phyloP scores from a whole-genome alignment of 2,797 vertebrate genomes.

The Chromobotia macracanthus region DNA sequence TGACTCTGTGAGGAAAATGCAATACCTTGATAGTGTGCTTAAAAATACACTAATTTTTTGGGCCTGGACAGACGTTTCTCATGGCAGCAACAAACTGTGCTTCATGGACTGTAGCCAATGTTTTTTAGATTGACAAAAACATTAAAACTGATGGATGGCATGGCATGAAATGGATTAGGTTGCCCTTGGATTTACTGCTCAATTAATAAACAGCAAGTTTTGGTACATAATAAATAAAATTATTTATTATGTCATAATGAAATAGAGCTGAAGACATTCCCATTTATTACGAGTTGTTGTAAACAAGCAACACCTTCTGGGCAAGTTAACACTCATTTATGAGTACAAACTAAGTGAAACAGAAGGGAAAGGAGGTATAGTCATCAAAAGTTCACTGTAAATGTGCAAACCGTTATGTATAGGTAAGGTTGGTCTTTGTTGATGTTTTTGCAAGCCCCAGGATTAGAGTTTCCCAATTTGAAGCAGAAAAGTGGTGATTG shows the following conservation, averaged over 20 bases:
- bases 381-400: not conserved
- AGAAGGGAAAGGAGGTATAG: too few species aligned
- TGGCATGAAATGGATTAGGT: not conserved
- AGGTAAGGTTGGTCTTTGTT: conserved; percentile 37
- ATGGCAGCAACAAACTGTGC: conserved; percentile 9
- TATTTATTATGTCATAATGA: conserved; percentile 6
- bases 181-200: conserved; percentile 23
- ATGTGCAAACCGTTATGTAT: conserved; percentile 2
- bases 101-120: conserved; percentile 16
- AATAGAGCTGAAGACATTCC: not conserved
- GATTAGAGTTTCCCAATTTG: conserved; percentile 81
- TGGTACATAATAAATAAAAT: too few species aligned
- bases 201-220: conserved; percentile 17
- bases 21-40: conserved; percentile 14
- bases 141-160: conserved; percentile 29
- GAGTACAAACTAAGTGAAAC: conserved; percentile 28
- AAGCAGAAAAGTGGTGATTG: conserved; percentile 88
- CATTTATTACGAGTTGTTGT: conserved; percentile 14
- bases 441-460: conserved; percentile 88
- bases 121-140: conserved; percentile 29
- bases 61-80: conserved; percentile 24
- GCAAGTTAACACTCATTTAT: not conserved
- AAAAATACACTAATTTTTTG: not conserved
- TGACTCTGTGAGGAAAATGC: conserved; percentile 18
- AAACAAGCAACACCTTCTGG: not conserved